Conservation (phyloP, 2,888 invertebrate genomes). For the Hydriomena furcata region DNA sequence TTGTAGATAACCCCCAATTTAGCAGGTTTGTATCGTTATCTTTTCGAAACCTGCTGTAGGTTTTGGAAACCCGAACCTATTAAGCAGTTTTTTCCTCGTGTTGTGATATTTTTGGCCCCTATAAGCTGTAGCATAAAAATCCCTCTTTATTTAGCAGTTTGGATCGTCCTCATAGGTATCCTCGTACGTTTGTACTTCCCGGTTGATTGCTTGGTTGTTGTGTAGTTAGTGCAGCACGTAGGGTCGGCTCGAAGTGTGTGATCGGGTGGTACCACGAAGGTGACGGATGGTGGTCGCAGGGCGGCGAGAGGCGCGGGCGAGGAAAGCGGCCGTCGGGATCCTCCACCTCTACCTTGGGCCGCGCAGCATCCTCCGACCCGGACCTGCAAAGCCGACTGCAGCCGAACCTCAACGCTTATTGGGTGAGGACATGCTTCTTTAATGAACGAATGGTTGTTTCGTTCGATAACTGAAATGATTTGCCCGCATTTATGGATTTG, state of each 20-base stretch:
- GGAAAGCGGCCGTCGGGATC: slow-evolving; percentile 59
- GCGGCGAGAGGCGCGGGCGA: slow-evolving; percentile 56
- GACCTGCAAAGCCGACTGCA: slow-evolving; percentile 71
- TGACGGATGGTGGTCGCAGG: slow-evolving; percentile 51
- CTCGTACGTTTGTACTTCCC: not conserved
- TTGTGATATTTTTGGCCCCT: not conserved
- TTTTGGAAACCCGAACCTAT: too few species aligned
- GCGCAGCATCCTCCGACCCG: slow-evolving; percentile 74
- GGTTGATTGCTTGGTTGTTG: slow-evolving; percentile 5
- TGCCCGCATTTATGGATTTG: too few species aligned
- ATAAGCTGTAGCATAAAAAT: not conserved
- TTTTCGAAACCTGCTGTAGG: too few species aligned
- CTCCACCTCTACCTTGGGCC: slow-evolving; percentile 60
- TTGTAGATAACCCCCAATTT: too few species aligned
- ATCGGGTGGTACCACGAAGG: slow-evolving; percentile 40
- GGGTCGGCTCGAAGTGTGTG: slow-evolving; percentile 47
- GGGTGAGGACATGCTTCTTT: slow-evolving; percentile 62
- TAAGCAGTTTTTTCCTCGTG: too few species aligned
- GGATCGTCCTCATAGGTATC: too few species aligned
- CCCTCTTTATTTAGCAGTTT: too few species aligned
- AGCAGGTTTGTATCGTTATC: too few species aligned
- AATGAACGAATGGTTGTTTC: not conserved
- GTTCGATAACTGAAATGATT: too few species aligned
- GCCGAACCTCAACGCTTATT: slow-evolving; percentile 66
- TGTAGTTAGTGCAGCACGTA: not conserved